These are phyloP conservation scores for Nebria brevicollis DNA, from an alignment of 2,888 invertebrate species.

Conservation along the genomic window DNA sequence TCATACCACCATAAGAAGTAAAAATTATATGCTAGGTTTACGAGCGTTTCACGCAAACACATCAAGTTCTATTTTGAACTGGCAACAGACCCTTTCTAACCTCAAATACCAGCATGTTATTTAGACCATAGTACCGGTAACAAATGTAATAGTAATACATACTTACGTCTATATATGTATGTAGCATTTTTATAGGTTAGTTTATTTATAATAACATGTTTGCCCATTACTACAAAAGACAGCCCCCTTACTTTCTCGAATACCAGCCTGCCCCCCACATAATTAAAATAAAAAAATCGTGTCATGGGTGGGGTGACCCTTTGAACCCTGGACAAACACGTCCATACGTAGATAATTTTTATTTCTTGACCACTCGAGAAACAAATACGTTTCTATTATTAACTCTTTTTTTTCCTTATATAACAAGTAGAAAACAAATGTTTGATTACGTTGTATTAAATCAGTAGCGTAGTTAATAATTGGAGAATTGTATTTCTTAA, in stretches of 20 bases:
- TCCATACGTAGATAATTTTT: background rate
- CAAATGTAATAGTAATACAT: background rate
- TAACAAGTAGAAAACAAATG: too few species aligned
- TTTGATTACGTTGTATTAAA: too few species aligned
- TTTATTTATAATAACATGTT: slow-evolving; percentile 1
- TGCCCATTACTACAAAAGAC: background rate
- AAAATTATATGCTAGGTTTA: too few species aligned
- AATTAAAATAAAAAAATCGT: background rate
- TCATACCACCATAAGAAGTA: too few species aligned
- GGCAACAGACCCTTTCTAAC: background rate
- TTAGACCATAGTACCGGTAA: background rate
- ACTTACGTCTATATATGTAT: background rate
- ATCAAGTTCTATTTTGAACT: background rate
- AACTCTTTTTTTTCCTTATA: background rate
- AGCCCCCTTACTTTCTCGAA: background rate
- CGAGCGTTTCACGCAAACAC: background rate
- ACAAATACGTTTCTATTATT: background rate
- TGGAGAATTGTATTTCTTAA: too few species aligned
- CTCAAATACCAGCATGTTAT: background rate
- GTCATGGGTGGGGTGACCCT: background rate
- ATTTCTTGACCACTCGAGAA: background rate
- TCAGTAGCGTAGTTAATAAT: too few species aligned
- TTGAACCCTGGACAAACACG: background rate
- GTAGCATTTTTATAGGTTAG: background rate
- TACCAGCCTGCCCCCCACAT: background rate